Base-by-base conservation (phyloP, 1,140 invertebrate genomes). In the Neuroterus valhalla region DNA sequence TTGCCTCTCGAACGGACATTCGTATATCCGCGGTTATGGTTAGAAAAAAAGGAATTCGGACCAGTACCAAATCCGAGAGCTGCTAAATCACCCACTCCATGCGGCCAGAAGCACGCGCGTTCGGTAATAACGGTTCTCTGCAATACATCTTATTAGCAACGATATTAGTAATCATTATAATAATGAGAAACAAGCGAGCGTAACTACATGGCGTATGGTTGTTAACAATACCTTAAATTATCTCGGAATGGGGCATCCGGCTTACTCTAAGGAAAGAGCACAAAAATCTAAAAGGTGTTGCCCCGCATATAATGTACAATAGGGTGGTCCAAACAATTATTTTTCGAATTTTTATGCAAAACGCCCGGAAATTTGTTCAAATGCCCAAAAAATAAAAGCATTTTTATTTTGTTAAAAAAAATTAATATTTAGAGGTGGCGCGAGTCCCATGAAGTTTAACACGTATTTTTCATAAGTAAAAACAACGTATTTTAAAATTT, bases 131-230 rank as follows among this genome's bases (percentile, higher is more conserved):
- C 31, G 55, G 55, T 26, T 6, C 31, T 62, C 23, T 26, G 23
- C 55, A 62, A 62, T 62, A 62, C 55, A 31, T 62, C 55, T 62
- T 62, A 62, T 62, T 62, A 62, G 55, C 26, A 62, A 62, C 26
- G 55, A 62, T 62, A 62, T 62, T 38, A 62, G 55, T 62, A 62
- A 62, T 62, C 23, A 62, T 62, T 31, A 5, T 62, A 31, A 62
- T 62, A 62, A 62, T 62, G 52, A 62, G 12, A 31, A 62, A 38
- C 26, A 38, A 62, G 55, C 23, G 23, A 31, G 55, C 14, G 23
- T 62, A 62, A 38, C 55, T 62, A 38, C n/a, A 21, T 50, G 48
- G 48, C 17, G 31, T 31, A 23, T 62, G 26, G 21, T 31, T 62
- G 23, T 15, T 62, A 62, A 62, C 26, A 62, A 62, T 62, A 38